Evolutionary conservation across 2,888 invertebrate species (phyloP), one percentile per base, ranked within the genome.

Genomic region (Dastarcus helophoroides): DNA sequence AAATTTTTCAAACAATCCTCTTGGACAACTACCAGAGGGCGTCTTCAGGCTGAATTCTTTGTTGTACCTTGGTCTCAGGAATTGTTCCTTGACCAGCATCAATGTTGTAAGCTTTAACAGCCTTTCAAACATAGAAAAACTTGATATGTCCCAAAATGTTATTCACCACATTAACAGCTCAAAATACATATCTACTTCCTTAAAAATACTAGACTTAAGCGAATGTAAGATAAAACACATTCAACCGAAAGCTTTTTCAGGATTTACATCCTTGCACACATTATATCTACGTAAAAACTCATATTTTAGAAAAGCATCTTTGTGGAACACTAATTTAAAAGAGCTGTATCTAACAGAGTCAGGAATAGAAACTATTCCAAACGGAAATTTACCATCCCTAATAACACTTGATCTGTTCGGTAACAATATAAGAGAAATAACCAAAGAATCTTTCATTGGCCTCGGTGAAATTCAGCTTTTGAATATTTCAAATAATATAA

Each of bases 401-500:
- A 64, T 64, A 19, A 66, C 65, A 38, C 67, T 71, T 2, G 61
- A 71, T 21, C 51, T 81, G 4, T 69, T 70, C 22, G 73, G 73
- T 24, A 83, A 83, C 46, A 66, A 71, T 53, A 64, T 83, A 25
- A 64, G 71, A 38, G 59, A 60, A 22, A 53, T 83, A 5, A 64
- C 64, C 7, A 65, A 65, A 27, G 63, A 67, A 33, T 72, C 69
- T 41, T 82, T 83, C 53, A 47, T 53, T 1, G 73, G 71, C 43
- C 79, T 76, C 48, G 62, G 68, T 3, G 62, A 67, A 40, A 51
- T 83, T 23, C 67, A 71, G 45, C 56, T 65, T 32, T 51, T 83
- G 9, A 77, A 78, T 51, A 52, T 83, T 21, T 76, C 79, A 1
- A 65, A 67, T 23, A 83, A 83, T 54, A 69, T 71, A 10, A 68